Base-by-base conservation (phyloP, 2,113 vertebrate species). In the Machaerirhynchus nigripectus region DNA sequence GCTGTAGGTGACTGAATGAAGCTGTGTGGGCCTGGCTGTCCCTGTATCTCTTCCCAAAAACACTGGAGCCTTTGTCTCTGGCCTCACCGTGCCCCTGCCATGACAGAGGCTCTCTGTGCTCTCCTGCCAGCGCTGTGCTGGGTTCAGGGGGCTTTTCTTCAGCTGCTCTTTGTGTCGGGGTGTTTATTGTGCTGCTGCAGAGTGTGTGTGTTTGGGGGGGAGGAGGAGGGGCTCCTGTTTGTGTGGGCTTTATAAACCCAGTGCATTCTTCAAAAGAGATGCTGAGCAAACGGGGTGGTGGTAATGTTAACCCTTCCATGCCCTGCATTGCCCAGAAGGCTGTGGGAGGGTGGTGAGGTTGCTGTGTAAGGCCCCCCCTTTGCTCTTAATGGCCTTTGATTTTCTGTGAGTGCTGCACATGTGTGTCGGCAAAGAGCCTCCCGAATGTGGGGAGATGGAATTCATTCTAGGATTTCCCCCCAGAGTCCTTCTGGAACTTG, bases 31-130 rank as follows among this genome's bases (percentile, higher is more conserved):
- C 89, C 75, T 76, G 6, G 70, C 90, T 83, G 60, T 82, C 91
- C 94, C 87, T 74, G 91, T 89, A 96, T 97, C 96, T 95, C 86
- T 91, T 92, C 84, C 88, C 77, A 52, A 30, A 76, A 96, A 97
- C 97, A 97, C 93, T 95, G 79, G 63, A 42, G 88, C 74, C 97
- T 97, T 98, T 98, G 97, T 98, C 76, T 94, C 82, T 63, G 83
- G 96, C 95, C 93, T 94, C 93, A 97, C 93, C 93, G 17, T 93
- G 95, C 59, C 91, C 93, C 92, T 83, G 84, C 89, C 86, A 46
- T 73, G 93, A 95, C 96, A 96, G 97, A 97, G 84, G 60, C 68
- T 84, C 77, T 96, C 96, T 97, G 95, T 97, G 91, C 92, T 95
- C 91, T 76, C 81, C 87, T 91, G 81, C 82, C 77, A 94, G 88